A percentile compares a stretch with the other conserved stretches of the same genome.
Evolutionary conservation across 2,797 vertebrate species (phyloP).

Genomic region (Psittacula derbiana): DNA sequence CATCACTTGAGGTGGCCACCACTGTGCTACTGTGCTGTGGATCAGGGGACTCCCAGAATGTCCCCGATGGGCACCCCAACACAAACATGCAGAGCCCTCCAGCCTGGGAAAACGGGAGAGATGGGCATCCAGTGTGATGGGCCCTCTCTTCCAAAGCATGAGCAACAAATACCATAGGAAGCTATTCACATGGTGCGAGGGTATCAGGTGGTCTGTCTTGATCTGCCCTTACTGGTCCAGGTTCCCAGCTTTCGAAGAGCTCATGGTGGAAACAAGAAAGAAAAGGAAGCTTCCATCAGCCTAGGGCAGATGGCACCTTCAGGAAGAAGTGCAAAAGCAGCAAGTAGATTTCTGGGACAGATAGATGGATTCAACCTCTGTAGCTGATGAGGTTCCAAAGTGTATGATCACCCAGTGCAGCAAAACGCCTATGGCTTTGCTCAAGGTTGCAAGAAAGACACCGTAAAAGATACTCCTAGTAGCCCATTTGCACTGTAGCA

Average conservation of each 20-base stretch:
- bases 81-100: not conserved
- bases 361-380: not conserved
- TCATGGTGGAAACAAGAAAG: not conserved
- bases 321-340: not conserved
- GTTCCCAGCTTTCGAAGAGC: not conserved
- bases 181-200: not conserved
- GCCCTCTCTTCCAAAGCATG: not conserved
- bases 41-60: accelerated
- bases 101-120: not conserved
- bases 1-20: accelerated
- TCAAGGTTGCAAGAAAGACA: not conserved
- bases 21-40: accelerated
- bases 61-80: not conserved
- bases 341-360: not conserved
- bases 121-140: accelerated
- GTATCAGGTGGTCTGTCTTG: not conserved
- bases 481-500: not conserved
- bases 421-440: accelerated
- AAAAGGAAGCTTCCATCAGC: not conserved
- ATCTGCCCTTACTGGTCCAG: not conserved
- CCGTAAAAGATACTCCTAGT: not conserved
- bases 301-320: not conserved
- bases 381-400: not conserved
- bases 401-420: not conserved
- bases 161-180: not conserved